Evolutionary conservation across 2,888 invertebrate genomes (phyloP).

Genomic region (Leucophora obtusa): DNA sequence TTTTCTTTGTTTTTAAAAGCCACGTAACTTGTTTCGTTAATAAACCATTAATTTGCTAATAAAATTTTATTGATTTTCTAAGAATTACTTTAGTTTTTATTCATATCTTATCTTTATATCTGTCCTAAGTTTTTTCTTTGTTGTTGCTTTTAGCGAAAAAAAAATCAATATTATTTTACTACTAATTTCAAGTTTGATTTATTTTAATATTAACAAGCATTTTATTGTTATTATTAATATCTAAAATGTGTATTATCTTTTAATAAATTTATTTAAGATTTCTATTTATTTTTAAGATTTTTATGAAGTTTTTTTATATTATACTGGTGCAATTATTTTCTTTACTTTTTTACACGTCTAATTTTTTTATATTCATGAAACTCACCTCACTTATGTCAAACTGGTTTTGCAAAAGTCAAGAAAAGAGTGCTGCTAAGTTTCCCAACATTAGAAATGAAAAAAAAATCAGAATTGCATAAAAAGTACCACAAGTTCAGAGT

Average conservation of each 20-base stretch:
- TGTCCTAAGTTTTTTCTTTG: constrained; percentile 9
- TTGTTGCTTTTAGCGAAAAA: constrained; percentile 20
- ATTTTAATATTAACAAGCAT: not conserved
- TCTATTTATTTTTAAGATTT: constrained; percentile 15
- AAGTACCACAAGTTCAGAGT: no score
- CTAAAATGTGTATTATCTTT: not conserved
- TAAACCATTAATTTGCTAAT: not conserved
- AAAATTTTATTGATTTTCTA: constrained; percentile 1
- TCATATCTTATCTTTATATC: not conserved
- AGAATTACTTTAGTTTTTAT: not conserved
- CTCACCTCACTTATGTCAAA: no score
- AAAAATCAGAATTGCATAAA: no score
- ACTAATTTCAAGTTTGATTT: not conserved
- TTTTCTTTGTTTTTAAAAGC: constrained; percentile 19
- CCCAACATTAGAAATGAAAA: no score
- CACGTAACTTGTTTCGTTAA: constrained; percentile 27
- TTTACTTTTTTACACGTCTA: constrained; percentile 36
- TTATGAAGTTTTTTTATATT: constrained; percentile 20
- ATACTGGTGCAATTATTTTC: constrained; percentile 21
- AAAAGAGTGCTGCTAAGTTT: no score
- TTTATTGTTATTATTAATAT: not conserved
- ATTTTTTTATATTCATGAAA: constrained; percentile 19
- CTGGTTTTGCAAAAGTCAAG: no score
- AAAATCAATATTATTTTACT: constrained; percentile 58
- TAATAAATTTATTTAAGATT: constrained; percentile 8